Evolutionary conservation across 2,113 vertebrate genomes (phyloP), one percentile per base, ranked within the genome.

Genomic region (Herpetotheres cachinnans): DNA sequence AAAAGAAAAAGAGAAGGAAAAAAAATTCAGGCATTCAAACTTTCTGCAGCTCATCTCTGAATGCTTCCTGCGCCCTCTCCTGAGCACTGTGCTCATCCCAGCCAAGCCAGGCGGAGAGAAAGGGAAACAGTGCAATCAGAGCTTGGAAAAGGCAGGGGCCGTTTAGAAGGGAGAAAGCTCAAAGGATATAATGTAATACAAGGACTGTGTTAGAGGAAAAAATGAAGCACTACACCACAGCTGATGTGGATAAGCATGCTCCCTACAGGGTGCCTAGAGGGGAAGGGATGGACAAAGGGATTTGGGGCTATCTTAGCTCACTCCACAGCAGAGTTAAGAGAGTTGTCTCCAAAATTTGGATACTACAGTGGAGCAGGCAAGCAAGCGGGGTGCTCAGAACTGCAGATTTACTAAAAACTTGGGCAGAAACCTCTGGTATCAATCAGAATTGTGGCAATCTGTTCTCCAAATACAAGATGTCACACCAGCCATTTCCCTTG

Each of bases 31-130:
- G 11, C 11, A 11, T 20, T 49, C 52, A 8, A 32, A 22, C 27
- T 38, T 54, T 8, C 14, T 47, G 11, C 32, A 56, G 32, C 47
- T 62, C 34, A 1, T 63, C 20, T 61, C 40, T 25, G 66, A 54
- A 69, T 8, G 94, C 36, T 27, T 86, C 80, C 61, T 32, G 46
- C 91, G 81, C 95, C 94, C 91, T 94, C 97, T 95, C 34, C 94
- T 85, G 95, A 69, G 13, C 0, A 0, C 42, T 63, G 18, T 18
- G 26, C 16, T 65, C 69, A 46, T 82, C 32, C 34, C 83, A 86
- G 42, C 22, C 46, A 7, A 34, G 26, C 3, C 27, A 11, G 19
- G 4, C 1, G 1, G 12, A 17, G 32, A 4, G 52, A 54, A 17
- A 7, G 8, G 40, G 19, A 47, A 11, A 3, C 3, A 13, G 16